These are phyloP conservation scores for Melanocharis versteri DNA, from an alignment of 2,113 vertebrate genomes.

Conservation along the genomic window DNA sequence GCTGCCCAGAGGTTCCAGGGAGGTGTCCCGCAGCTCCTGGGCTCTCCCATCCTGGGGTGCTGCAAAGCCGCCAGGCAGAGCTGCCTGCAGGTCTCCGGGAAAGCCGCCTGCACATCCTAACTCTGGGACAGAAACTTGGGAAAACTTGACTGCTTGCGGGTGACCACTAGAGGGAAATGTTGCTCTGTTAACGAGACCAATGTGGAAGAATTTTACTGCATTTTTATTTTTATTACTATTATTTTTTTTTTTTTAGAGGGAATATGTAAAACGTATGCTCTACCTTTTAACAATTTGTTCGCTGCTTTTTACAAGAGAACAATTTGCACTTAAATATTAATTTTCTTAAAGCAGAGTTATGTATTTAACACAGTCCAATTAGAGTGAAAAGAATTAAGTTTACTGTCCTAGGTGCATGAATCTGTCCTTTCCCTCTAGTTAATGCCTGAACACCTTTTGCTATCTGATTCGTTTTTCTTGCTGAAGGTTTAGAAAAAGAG, in stretches of 20 bases:
- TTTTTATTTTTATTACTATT: neutral
- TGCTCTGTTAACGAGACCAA: conserved; percentile 53
- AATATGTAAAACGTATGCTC: neutral
- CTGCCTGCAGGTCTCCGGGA: accelerated
- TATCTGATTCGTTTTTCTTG: neutral
- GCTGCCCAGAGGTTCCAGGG: neutral
- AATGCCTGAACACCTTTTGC: neutral
- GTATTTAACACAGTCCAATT: neutral
- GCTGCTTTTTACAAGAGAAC: neutral
- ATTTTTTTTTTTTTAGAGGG: neutral
- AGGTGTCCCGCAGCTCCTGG: accelerated
- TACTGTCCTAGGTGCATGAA: neutral
- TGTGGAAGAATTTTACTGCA: neutral
- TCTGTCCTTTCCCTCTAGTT: neutral
- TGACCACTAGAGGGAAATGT: conserved; percentile 75
- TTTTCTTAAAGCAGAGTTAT: neutral
- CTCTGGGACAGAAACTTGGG: accelerated
- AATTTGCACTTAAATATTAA: neutral
- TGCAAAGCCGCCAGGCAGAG: neutral
- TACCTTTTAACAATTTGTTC: neutral
- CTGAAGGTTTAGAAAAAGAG: neutral
- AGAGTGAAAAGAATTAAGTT: neutral
- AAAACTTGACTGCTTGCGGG: neutral
- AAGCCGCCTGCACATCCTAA: accelerated
- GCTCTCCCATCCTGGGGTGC: too few species aligned